A percentile compares a stretch with the other conserved stretches of the same genome.
These are phyloP conservation scores for Dasysyrphus tricinctus DNA, from an alignment of 2,888 invertebrate genomes.

Conservation along the genomic window DNA sequence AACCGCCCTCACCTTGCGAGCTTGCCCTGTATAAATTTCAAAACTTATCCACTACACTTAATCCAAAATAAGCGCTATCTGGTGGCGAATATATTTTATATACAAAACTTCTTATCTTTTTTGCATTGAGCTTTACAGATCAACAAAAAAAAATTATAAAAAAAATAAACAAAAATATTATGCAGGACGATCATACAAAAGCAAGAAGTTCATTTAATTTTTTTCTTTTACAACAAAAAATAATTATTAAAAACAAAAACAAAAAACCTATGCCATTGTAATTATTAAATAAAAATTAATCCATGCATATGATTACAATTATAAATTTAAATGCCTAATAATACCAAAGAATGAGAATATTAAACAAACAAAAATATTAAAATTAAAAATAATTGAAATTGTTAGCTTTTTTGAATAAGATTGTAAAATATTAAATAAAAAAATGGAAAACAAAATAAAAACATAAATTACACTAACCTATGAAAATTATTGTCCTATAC, in stretches of 20 bases:
- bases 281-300: constrained; percentile 55
- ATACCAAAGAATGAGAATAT: constrained; percentile 75
- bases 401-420: constrained; percentile 76
- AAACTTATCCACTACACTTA: constrained; percentile 61
- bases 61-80: constrained; percentile 61
- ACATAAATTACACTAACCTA: constrained; percentile 70
- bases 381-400: constrained; percentile 74
- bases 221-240: constrained; percentile 52
- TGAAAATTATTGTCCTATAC: constrained; percentile 71
- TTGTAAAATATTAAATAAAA: constrained; percentile 69
- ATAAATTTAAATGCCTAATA: constrained; percentile 78
- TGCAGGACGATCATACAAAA: constrained; percentile 73
- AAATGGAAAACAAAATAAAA: constrained; percentile 36
- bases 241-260: constrained; percentile 31
- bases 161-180: constrained; percentile 26
- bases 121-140: constrained; percentile 73
- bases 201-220: constrained; percentile 73
- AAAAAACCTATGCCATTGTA: constrained; percentile 70
- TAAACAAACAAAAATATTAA: constrained; percentile 19
- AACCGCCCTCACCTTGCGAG: constrained; percentile 60
- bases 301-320: constrained; percentile 43
- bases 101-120: constrained; percentile 70
- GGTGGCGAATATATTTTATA: constrained; percentile 75
- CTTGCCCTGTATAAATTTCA: constrained; percentile 38
- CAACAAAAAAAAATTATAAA: constrained; percentile 47